Evolutionary conservation across 2,797 vertebrate genomes (phyloP).

Genomic region (Eulemur albifrons): DNA sequence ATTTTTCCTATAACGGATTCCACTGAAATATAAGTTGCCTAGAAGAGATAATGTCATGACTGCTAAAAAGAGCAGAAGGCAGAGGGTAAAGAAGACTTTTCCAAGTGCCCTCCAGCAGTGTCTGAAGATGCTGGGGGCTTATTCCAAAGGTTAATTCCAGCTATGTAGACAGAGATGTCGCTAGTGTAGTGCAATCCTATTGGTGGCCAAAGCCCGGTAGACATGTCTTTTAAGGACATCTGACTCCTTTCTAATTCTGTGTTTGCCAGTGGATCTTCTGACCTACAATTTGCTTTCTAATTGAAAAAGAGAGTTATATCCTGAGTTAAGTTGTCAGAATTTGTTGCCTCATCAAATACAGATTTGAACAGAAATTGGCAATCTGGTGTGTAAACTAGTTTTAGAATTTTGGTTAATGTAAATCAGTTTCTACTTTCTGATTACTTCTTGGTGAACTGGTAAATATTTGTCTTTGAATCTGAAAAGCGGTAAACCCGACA

Average conservation of each 20-base stretch:
- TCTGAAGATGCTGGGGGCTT: neutral
- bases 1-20: neutral
- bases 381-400: neutral
- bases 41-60: neutral
- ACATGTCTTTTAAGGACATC: neutral
- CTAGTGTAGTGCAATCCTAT: neutral
- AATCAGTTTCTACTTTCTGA: neutral
- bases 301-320: neutral
- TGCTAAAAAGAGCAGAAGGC: neutral
- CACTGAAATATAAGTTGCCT: neutral
- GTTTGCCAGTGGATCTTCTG: neutral
- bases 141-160: neutral
- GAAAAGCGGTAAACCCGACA: neutral
- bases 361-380: neutral
- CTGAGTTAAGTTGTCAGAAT: neutral
- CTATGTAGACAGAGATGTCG: neutral
- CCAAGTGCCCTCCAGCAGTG: neutral
- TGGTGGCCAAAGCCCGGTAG: neutral
- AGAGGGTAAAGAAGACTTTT: neutral
- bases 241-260: neutral
- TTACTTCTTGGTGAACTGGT: neutral
- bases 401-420: neutral
- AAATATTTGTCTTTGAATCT: neutral
- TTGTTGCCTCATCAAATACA: neutral
- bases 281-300: neutral